phyloP scores from a whole-genome alignment of 2,888 invertebrate genomes.

The Chrysomela aeneicollis region DNA sequence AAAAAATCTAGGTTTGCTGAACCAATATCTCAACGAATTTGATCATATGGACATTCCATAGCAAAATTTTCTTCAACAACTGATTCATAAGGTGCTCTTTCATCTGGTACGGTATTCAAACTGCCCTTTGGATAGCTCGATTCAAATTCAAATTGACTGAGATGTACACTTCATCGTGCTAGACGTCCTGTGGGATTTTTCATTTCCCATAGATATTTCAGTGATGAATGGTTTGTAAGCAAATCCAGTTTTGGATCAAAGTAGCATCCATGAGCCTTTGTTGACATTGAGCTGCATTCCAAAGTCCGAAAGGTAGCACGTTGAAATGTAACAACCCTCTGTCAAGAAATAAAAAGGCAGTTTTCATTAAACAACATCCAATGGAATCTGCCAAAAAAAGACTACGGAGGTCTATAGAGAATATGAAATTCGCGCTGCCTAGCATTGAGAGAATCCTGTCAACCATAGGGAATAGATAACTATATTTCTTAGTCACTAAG shows the following conservation, averaged over 20 bases:
- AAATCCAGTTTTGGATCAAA: slow-evolving; percentile 1
- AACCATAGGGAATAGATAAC: slow-evolving; percentile 23
- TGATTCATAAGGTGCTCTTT: too few species aligned
- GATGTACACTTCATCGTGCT: too few species aligned
- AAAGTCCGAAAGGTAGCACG: slow-evolving; percentile 30
- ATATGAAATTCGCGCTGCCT: slow-evolving; percentile 22
- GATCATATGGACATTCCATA: too few species aligned
- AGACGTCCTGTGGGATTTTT: too few species aligned
- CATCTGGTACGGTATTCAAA: too few species aligned
- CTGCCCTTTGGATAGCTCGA: too few species aligned
- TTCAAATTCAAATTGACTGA: too few species aligned
- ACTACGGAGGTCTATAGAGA: slow-evolving; percentile 20
- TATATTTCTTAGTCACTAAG: slow-evolving; percentile 25
- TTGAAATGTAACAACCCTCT: slow-evolving; percentile 37
- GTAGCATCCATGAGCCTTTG: slow-evolving; percentile 3
- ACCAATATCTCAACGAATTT: too few species aligned
- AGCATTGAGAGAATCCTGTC: slow-evolving; percentile 27
- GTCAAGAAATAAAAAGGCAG: slow-evolving; percentile 7
- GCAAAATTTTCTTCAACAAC: too few species aligned
- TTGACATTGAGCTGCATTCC: slow-evolving; percentile 2
- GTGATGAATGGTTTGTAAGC: too few species aligned
- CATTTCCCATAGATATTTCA: too few species aligned
- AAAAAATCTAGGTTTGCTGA: too few species aligned
- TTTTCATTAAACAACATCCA: slow-evolving; percentile 16
- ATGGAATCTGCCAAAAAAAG: slow-evolving; percentile 24